phyloP scores from a whole-genome alignment of 2,113 vertebrate species.

The Todiramphus saurophagus region DNA sequence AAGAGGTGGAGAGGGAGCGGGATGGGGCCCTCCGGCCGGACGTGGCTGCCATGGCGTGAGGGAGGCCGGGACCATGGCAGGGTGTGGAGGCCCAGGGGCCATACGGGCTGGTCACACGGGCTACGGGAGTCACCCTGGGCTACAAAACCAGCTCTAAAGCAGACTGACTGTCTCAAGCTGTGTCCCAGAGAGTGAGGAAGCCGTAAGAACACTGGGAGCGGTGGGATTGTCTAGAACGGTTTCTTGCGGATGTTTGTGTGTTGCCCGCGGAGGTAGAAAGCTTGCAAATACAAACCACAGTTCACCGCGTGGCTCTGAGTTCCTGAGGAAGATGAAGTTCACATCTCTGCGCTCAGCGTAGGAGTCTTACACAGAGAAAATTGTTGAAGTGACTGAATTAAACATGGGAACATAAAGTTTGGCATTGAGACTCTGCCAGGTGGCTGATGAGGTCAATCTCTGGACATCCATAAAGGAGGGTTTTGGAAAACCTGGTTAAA shows the following conservation, averaged over 20 bases:
- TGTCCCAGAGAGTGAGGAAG: neutral
- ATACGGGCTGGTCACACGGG: accelerated
- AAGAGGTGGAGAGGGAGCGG: too few relatives aligned
- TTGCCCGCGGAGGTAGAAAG: accelerated
- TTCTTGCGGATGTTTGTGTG: neutral
- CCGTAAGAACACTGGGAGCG: neutral
- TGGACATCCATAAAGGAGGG: neutral
- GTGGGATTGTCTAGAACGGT: neutral
- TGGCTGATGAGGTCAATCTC: neutral
- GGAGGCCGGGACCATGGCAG: too few relatives aligned
- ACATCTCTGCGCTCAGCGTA: neutral
- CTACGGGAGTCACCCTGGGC: accelerated
- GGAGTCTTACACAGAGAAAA: neutral
- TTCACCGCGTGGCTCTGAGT: accelerated
- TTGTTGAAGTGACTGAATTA: neutral
- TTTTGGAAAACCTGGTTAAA: neutral
- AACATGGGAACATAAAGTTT: neutral
- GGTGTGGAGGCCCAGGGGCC: too few relatives aligned
- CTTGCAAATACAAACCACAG: accelerated
- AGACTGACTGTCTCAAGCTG: too few relatives aligned
- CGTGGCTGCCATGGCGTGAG: neutral
- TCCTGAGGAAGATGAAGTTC: neutral
- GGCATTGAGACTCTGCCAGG: accelerated
- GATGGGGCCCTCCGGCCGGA: accelerated
- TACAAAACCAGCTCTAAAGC: too few relatives aligned